These are phyloP conservation scores for Laticauda laticaudata DNA, from an alignment of 2,113 vertebrate genomes.

Conservation along the genomic window DNA sequence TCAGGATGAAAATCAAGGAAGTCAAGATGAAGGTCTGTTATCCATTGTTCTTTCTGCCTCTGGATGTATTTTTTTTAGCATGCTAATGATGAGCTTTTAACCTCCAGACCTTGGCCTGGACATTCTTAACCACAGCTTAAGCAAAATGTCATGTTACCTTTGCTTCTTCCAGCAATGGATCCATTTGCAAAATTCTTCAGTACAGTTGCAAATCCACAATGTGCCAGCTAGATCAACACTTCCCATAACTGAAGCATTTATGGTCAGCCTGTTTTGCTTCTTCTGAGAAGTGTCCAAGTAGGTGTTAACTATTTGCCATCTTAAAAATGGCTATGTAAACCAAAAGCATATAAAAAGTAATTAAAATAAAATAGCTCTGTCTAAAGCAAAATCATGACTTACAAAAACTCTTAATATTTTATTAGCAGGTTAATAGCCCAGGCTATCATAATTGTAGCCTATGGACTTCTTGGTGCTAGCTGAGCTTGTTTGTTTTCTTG, in stretches of 20 bases:
- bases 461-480: not conserved
- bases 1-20: not conserved
- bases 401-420: not conserved
- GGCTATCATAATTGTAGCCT: not conserved
- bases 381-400: not conserved
- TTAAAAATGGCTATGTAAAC: not conserved
- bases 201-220: not conserved
- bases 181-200: not conserved
- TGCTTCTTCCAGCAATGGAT: not conserved
- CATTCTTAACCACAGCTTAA: not conserved
- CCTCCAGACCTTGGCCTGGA: not conserved
- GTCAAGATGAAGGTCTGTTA: not conserved
- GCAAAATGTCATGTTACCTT: not conserved
- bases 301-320: not conserved
- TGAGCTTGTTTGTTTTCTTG: not conserved
- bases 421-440: not conserved
- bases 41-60: not conserved
- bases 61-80: not conserved
- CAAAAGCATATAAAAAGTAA: not conserved
- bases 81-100: not conserved
- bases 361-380: not conserved
- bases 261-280: not conserved
- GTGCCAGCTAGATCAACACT: not conserved
- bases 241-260: not conserved
- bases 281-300: not conserved